Percentiles rank a stretch among this genome's conserved stretches.
Conservation (phyloP, 2,113 vertebrate species). For the Vanacampus margaritifer region DNA sequence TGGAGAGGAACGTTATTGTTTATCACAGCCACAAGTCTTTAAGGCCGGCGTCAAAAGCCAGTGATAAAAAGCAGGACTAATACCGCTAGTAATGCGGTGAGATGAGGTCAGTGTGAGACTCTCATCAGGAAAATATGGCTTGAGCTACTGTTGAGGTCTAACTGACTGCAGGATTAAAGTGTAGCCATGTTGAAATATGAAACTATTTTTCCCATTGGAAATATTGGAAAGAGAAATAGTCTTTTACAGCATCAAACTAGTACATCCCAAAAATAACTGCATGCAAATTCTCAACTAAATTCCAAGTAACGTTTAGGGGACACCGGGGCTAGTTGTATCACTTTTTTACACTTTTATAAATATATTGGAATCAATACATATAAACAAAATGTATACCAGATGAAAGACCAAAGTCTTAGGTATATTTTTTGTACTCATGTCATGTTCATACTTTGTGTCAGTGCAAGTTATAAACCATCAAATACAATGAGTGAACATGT, state of each 20-base stretch:
- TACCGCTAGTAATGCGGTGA: conserved; percentile 5
- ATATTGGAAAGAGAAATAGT: background rate
- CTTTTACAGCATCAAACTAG: background rate
- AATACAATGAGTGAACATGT: too few relatives aligned
- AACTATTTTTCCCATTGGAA: background rate
- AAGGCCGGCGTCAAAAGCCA: conserved; percentile 19
- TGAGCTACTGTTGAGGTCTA: conserved; percentile 9
- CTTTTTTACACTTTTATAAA: too few relatives aligned
- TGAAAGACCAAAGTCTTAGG: too few relatives aligned
- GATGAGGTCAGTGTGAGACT: conserved; percentile 5
- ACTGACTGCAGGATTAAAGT: background rate
- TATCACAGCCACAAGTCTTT: conserved; percentile 23
- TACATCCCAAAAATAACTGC: background rate
- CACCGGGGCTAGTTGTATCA: too few relatives aligned
- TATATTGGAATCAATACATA: too few relatives aligned
- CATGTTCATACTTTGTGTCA: too few relatives aligned
- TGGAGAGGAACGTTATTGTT: conserved; percentile 53
- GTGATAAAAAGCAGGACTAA: conserved; percentile 44
- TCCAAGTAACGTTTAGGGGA: background rate
- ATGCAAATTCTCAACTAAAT: background rate
- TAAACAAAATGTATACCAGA: too few relatives aligned
- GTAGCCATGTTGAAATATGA: background rate
- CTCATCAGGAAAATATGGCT: conserved; percentile 43
- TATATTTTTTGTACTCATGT: too few relatives aligned
- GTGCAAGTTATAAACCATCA: too few relatives aligned